Conservation (phyloP, 64 coral and sea anemone species). For the Exaiptasia diaphana region DNA sequence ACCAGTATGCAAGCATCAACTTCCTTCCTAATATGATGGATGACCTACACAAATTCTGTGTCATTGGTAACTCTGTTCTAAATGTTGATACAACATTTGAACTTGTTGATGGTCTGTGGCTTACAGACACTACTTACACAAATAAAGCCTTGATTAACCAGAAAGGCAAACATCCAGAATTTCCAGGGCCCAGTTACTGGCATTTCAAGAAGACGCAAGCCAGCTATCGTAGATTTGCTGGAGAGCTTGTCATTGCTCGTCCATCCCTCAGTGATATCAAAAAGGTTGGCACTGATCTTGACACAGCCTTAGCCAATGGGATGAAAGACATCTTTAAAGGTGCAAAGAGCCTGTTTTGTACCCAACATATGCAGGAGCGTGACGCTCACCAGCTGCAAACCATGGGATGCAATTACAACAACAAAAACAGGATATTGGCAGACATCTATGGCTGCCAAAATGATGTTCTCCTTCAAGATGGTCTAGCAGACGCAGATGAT, state of each 20-base stretch:
- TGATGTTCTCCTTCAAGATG: constrained; percentile 28
- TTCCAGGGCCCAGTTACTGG: constrained; percentile 23
- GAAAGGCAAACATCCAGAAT: constrained; percentile 16
- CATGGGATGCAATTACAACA: constrained; percentile 23
- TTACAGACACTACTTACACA: too few species aligned
- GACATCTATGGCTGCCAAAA: constrained; percentile 28
- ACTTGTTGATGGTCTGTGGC: constrained; percentile 12
- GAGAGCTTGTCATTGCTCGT: constrained; percentile 6
- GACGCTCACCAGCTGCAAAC: background rate
- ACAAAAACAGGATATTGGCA: background rate
- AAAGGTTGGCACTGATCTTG: constrained; percentile 5
- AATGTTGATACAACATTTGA: too few species aligned
- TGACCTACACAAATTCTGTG: constrained; percentile 19
- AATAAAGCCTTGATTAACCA: constrained; percentile 7
- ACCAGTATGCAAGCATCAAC: constrained; percentile 8
- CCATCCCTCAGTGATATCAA: background rate
- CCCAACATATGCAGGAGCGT: constrained; percentile 43
- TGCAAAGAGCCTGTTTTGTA: constrained; percentile 19
- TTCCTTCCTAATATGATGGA: constrained; percentile 17
- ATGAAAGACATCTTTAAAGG: constrained; percentile 7
- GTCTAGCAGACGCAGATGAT: constrained; percentile 41
- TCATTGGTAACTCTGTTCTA: constrained; percentile 6
- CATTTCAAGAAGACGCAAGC: constrained; percentile 8
- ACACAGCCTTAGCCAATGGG: constrained; percentile 13
- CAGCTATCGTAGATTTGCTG: constrained; percentile 3